Evolutionary conservation across 2,888 invertebrate species (phyloP), one percentile per base, ranked within the genome.

Genomic region (Xylota segnis): DNA sequence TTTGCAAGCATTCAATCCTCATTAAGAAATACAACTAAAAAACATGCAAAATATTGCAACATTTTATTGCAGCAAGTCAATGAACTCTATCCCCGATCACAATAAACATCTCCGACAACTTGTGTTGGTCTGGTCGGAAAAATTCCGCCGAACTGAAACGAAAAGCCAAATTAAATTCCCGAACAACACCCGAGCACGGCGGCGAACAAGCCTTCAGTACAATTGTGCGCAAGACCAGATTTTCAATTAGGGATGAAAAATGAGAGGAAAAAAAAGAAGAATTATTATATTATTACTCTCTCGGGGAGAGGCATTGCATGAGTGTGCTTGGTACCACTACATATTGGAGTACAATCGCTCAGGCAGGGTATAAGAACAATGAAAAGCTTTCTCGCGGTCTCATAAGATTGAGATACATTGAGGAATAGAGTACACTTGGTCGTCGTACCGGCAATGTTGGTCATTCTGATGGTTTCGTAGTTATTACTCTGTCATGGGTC

Each of bases 201-300:
- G 7, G 5, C 56, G 14, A 50, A 32, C 45, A 71, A 71, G 71
- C 47, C 58, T 59, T 59, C 34, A 59, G 37, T 14, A 6, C 18
- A n/a, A 43, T 3, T 74, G 27, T 74, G 74, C 74, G 74, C 74
- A 74, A 74, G 74, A 63, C 74, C 43, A 54, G 63, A 63, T 54
- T 74, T 54, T 63, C 63, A 74, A 74, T 74, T 10, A 56, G 56
- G 14, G 12, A 59, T 32, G 37, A 10, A 10, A 27, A 27, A 45
- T 14, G n/a, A n/a, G 27, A 52, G 7, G 5, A 45, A 16, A 34
- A 9, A 7, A 34, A 23, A 29, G 10, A 29, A 23, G 32, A 43
- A 58, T 9, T 16, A 58, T 10, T 9, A 27, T 2, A 45, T 65
- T 12, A 18, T 18, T 18, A 12, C 63, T 45, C 61, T 65, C 47